Conservation (phyloP, 2,113 vertebrate species). For the Gambusia affinis region DNA sequence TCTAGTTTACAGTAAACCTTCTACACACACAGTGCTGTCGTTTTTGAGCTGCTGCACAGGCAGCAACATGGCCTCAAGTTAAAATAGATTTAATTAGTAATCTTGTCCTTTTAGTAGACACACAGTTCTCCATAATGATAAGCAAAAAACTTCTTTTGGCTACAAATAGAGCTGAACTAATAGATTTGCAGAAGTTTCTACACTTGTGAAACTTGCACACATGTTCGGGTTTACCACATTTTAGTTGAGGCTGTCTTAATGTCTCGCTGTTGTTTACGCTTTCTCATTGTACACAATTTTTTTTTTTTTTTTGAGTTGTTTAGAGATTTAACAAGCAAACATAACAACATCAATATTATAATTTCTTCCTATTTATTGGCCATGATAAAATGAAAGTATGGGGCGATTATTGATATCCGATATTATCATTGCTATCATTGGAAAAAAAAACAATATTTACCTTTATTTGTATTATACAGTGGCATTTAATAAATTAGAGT, state of each 20-base stretch:
- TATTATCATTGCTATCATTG: too few species aligned
- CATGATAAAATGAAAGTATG: too few species aligned
- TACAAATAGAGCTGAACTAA: neutral
- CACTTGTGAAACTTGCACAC: neutral
- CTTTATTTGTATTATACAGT: too few species aligned
- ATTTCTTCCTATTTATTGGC: too few species aligned
- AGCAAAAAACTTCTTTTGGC: neutral
- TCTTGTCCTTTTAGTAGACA: neutral
- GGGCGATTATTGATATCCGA: too few species aligned
- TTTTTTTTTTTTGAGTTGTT: neutral
- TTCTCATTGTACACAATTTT: neutral
- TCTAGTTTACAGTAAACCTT: conserved; percentile 74
- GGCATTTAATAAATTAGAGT: too few species aligned
- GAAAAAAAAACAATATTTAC: too few species aligned
- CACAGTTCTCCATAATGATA: neutral
- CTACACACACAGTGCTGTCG: conserved; percentile 32
- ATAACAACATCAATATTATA: too few species aligned
- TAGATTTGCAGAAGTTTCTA: neutral
- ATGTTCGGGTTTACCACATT: neutral
- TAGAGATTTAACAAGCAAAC: neutral
- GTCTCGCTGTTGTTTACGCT: neutral
- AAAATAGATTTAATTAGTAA: neutral
- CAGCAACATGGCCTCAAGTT: conserved; percentile 28
- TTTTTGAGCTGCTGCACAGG: conserved; percentile 41
- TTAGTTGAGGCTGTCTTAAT: neutral